phyloP scores from a whole-genome alignment of 2,113 vertebrate species.

The Gila orcuttii region DNA sequence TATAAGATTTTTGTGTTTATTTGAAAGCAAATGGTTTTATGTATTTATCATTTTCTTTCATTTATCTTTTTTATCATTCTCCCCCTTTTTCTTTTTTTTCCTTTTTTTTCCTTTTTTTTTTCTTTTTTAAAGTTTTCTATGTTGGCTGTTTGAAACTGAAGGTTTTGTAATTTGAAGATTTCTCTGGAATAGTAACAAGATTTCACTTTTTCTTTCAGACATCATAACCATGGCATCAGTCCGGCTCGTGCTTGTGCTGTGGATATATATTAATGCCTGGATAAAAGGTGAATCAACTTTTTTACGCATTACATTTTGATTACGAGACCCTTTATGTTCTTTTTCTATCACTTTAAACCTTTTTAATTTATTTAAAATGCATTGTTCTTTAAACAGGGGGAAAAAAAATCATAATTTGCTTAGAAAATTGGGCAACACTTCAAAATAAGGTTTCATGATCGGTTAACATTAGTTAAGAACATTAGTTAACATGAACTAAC shows the following conservation, averaged over 20 bases:
- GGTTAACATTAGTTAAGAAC: no score
- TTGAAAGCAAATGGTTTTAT: not conserved
- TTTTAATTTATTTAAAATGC: no score
- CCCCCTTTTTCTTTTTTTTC: not conserved
- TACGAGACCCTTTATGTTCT: not conserved
- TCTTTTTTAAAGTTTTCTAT: not conserved
- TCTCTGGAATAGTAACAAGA: not conserved
- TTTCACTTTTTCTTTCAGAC: constrained; percentile 60
- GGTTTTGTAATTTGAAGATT: not conserved
- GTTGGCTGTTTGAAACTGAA: not conserved
- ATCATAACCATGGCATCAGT: constrained; percentile 66
- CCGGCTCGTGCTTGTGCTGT: constrained; percentile 62
- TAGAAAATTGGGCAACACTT: no score
- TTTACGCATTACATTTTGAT: not conserved
- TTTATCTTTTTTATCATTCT: not conserved
- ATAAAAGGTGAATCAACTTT: constrained; percentile 61
- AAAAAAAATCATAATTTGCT: no score
- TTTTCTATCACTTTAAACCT: not conserved
- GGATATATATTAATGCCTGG: constrained; percentile 53
- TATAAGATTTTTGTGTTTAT: not conserved
- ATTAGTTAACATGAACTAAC: no score
- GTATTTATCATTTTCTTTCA: not conserved
- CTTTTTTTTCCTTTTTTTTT: not conserved
- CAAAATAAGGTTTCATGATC: no score
- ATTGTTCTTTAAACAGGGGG: no score